Base-by-base conservation (phyloP, 2,888 invertebrate genomes). In the Leucophora obtusa region DNA sequence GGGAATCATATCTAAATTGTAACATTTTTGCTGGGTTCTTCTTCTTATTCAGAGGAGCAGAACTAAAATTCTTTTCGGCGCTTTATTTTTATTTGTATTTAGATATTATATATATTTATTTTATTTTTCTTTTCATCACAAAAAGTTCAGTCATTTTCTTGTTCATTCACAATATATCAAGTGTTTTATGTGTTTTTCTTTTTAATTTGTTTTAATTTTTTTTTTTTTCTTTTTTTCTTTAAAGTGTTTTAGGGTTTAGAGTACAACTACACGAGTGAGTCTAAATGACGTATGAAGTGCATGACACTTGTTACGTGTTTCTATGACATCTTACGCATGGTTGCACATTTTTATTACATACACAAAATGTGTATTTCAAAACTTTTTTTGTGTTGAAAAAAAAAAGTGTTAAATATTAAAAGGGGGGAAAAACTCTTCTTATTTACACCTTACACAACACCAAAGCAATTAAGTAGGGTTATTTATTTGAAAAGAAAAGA, bases 301-400 rank as follows among this genome's bases (percentile, higher is more conserved):
- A 77, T 83, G 83, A 83, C 83, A 83, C 83, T 83, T 83, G 83
- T 83, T 83, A 83, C 83, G 78, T 80, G 80, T 83, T 83, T 68
- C 82, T 83, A 63, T 83, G 83, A 83, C 82, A 82, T 82, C 82
- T 69, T 72, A 78, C 81, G 82, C 83, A 82, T 82, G 70, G 79
- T 53, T 83, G 81, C 78, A 82, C 83, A 76, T 80, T 73, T 54
- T 68, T 53, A 76, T 75, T 73, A 72, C 72, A 59, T 51, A 63
- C 35, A 60, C 35, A 60, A 35, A 70, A 58, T 47, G n/a, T n/a
- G 15, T n/a, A 38, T 38, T 38, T 38, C 14, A n/a, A 47, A 47
- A n/a, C 43, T 47, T 47, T 47, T 47, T n/a, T 33, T 28, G 28
- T 28, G 28, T 28, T 28, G 56, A 10, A 9, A 75, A 54, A 51